These are phyloP conservation scores for Cyrtorhinus lividipennis DNA, from an alignment of 1,140 invertebrate genomes.

Conservation along the genomic window DNA sequence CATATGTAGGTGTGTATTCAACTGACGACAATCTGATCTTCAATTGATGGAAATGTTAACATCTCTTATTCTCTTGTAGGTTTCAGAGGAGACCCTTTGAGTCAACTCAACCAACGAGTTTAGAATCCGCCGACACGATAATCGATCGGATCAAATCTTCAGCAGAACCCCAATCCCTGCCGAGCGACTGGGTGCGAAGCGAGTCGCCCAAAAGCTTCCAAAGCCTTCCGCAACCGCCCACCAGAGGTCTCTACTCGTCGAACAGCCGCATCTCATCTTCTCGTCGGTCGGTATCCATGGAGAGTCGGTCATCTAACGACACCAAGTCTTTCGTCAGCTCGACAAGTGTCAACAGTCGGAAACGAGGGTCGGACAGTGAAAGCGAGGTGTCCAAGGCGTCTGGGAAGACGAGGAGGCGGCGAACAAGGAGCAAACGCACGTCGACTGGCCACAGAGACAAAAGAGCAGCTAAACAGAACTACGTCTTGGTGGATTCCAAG, in stretches of 20 bases:
- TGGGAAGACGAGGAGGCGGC: neutral
- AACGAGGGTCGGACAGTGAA: slow-evolving; percentile 71
- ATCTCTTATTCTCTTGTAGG: no score
- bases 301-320: slow-evolving; percentile 72
- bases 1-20: no score
- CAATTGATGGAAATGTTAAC: no score
- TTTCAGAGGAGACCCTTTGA: slow-evolving; percentile 59
- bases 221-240: slow-evolving; percentile 41
- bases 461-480: slow-evolving; percentile 27
- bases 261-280: slow-evolving; percentile 33
- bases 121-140: neutral
- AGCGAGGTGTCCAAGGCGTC: slow-evolving; percentile 58
- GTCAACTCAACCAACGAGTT: slow-evolving; percentile 32
- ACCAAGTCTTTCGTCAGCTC: slow-evolving; percentile 50
- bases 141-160: neutral
- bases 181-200: slow-evolving; percentile 26
- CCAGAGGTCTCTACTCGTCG: slow-evolving; percentile 51
- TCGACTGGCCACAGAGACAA: neutral
- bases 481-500: slow-evolving; percentile 70
- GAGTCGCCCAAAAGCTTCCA: slow-evolving; percentile 63
- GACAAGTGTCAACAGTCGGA: slow-evolving; percentile 58
- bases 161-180: neutral
- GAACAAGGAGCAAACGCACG: neutral
- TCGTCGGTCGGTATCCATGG: slow-evolving; percentile 37
- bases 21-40: no score